A percentile compares a stretch with the other conserved stretches of the same genome.
Evolutionary conservation across 1,140 invertebrate genomes (phyloP).

Genomic region (Scaptodrosophila lebanonensis): DNA sequence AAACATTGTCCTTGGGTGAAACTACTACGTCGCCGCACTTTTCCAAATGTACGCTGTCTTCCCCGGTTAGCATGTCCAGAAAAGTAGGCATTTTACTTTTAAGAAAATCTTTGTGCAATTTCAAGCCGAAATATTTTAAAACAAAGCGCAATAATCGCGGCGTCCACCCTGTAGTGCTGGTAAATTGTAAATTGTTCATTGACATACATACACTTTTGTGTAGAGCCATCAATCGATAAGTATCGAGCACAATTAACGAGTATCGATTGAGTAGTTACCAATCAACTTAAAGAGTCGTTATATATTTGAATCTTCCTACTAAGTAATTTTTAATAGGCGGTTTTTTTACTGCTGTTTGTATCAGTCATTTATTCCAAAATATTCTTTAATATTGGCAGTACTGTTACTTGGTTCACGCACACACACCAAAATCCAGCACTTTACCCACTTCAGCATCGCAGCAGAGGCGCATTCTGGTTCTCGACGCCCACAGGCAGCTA

Average conservation of each 20-base stretch:
- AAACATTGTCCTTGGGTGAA: conserved; percentile 41
- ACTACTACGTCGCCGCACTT: conserved; percentile 64
- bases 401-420: conserved; percentile 86
- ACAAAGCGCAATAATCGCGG: too few species aligned
- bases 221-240: too few species aligned
- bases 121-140: too few species aligned
- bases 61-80: conserved; percentile 15
- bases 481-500: conserved; percentile 76
- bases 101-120: not conserved
- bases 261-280: too few species aligned
- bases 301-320: too few species aligned
- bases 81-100: conserved; percentile 28
- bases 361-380: not conserved
- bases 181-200: too few species aligned
- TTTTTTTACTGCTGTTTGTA: conserved; percentile 20
- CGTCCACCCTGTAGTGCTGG: too few species aligned
- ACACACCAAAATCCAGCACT: conserved; percentile 86
- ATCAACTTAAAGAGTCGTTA: too few species aligned
- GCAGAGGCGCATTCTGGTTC: conserved; percentile 80
- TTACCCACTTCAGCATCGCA: conserved; percentile 89
- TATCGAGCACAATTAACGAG: too few species aligned
- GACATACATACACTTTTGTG: too few species aligned
- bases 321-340: too few species aligned
- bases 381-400: conserved; percentile 78
- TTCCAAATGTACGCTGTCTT: conserved; percentile 22